Evolutionary conservation across 2,113 vertebrate genomes (phyloP).

Genomic region (Chamaea fasciata): DNA sequence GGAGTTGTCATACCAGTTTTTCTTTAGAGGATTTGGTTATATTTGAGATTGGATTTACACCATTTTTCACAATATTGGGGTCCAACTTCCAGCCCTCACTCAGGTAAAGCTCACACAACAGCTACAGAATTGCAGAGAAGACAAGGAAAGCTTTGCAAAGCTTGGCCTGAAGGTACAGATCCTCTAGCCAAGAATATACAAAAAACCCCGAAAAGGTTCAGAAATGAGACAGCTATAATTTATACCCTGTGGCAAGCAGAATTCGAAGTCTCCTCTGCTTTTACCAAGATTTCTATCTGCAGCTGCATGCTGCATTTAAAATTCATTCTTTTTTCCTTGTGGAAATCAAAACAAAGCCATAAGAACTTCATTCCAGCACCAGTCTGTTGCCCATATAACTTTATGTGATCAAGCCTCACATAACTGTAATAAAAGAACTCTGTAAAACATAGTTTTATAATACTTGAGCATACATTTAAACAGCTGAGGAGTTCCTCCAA

Average conservation of each 20-base stretch:
- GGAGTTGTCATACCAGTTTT: background rate
- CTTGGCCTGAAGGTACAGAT: background rate
- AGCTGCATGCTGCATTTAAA: conserved; percentile 25
- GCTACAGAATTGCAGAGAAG: background rate
- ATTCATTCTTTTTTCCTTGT: conserved; percentile 26
- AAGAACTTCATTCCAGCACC: conserved; percentile 31
- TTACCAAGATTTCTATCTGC: conserved; percentile 18
- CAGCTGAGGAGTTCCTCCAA: background rate
- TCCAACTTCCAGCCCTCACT: background rate
- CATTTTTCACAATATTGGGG: background rate
- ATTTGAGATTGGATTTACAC: background rate
- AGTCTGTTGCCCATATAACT: conserved; percentile 25
- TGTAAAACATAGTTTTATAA: conserved; percentile 33
- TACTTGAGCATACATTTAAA: background rate
- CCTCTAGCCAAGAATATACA: background rate
- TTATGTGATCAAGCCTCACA: background rate
- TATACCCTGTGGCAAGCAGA: background rate
- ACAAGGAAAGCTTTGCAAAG: background rate
- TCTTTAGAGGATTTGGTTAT: background rate
- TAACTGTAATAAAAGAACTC: conserved; percentile 32
- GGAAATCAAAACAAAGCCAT: conserved; percentile 32
- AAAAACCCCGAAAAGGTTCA: background rate
- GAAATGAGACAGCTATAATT: background rate
- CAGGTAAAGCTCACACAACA: background rate
- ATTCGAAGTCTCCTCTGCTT: background rate